These are phyloP conservation scores for Axis porcinus DNA, from an alignment of 2,113 vertebrate species.

Conservation along the genomic window DNA sequence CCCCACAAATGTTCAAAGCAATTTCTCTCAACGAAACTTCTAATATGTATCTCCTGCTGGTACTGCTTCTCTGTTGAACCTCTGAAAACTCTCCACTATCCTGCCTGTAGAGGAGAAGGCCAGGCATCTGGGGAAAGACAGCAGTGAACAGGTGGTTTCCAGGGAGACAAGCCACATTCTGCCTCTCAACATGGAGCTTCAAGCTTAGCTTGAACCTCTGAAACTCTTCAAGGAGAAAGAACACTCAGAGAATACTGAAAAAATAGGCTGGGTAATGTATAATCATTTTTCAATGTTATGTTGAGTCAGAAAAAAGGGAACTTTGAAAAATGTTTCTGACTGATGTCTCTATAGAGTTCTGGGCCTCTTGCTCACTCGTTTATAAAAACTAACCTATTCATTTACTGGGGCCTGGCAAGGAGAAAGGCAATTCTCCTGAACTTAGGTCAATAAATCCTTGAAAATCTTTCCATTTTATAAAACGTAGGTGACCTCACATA, in stretches of 20 bases:
- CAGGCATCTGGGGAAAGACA: not conserved
- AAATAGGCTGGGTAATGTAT: not conserved
- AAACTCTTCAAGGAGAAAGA: constrained; percentile 21
- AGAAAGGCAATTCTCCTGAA: constrained; percentile 40
- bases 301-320: not conserved
- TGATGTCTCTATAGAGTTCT: constrained; percentile 20
- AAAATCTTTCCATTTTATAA: constrained; percentile 32
- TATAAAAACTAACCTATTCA: constrained; percentile 24
- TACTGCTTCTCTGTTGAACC: not conserved
- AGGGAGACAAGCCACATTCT: not conserved
- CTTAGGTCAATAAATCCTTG: constrained; percentile 31
- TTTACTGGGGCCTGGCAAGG: constrained; percentile 10
- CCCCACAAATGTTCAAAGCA: not conserved
- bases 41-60: not conserved
- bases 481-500: not conserved
- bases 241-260: not conserved
- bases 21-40: not conserved
- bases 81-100: not conserved
- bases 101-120: not conserved
- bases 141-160: not conserved
- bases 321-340: constrained; percentile 14
- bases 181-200: not conserved
- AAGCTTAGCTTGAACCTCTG: not conserved
- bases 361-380: not conserved
- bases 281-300: constrained; percentile 21